phyloP scores from a whole-genome alignment of 2,113 vertebrate species.

The Cyphomyrus plagiostoma region DNA sequence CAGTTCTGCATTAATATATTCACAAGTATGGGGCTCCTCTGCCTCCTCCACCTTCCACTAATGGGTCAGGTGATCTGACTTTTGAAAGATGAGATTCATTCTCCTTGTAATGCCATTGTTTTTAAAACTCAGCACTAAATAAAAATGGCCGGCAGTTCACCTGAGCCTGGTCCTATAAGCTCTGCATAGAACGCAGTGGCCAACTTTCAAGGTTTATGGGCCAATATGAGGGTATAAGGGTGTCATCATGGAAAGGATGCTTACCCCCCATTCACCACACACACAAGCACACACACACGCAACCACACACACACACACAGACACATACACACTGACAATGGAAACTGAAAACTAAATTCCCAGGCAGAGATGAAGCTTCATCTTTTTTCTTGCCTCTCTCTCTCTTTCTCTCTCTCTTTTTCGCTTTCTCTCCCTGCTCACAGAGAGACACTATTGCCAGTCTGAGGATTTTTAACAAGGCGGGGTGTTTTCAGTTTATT shows the following conservation, averaged over 20 bases:
- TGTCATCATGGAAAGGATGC: background rate
- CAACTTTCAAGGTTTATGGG: background rate
- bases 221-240: background rate
- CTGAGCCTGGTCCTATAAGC: background rate
- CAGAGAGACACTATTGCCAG: background rate
- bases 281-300: background rate
- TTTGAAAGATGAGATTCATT: background rate
- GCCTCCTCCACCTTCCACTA: background rate
- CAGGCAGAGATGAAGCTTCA: background rate
- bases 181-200: background rate
- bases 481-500: constrained; percentile 3
- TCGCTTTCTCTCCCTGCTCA: background rate
- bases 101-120: background rate
- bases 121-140: background rate
- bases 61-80: background rate
- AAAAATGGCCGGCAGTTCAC: background rate
- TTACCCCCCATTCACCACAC: background rate
- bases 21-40: background rate
- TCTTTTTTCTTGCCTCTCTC: background rate
- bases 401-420: background rate
- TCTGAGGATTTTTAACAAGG: constrained; percentile 5
- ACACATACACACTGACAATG: background rate
- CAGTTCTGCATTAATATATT: background rate
- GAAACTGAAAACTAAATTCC: background rate
- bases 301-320: background rate